Evolutionary conservation across 2,797 vertebrate species (phyloP).

Genomic region (Sorex maritimensis): DNA sequence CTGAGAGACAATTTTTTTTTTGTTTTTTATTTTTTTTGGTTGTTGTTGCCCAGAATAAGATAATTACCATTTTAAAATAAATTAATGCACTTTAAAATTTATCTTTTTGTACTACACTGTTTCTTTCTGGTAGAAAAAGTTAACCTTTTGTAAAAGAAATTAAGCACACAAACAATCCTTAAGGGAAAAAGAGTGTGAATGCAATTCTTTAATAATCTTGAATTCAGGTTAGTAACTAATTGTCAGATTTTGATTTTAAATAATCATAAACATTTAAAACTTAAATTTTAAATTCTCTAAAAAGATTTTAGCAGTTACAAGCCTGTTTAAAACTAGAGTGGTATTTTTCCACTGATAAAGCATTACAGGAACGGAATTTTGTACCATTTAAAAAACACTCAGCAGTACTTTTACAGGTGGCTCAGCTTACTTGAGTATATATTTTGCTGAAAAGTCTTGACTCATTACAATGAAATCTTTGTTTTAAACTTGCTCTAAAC

Average conservation of each 20-base stretch:
- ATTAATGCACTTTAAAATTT: slow-evolving; percentile 89
- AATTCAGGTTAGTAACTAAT: slow-evolving; percentile 78
- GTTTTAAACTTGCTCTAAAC: slow-evolving; percentile 79
- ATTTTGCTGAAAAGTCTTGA: slow-evolving; percentile 75
- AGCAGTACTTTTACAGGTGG: slow-evolving; percentile 71
- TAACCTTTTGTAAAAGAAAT: slow-evolving; percentile 78
- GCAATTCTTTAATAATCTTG: slow-evolving; percentile 72
- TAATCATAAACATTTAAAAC: slow-evolving; percentile 72
- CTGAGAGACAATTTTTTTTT: slow-evolving; percentile 92
- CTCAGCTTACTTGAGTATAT: slow-evolving; percentile 75
- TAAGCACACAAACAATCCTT: slow-evolving; percentile 79
- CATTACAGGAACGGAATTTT: slow-evolving; percentile 71
- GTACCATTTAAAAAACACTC: slow-evolving; percentile 79
- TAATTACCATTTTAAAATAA: slow-evolving; percentile 91
- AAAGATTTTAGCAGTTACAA: slow-evolving; percentile 81
- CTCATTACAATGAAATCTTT: slow-evolving; percentile 69
- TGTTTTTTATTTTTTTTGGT: slow-evolving; percentile 85
- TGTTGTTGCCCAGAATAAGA: slow-evolving; percentile 95
- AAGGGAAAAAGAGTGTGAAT: slow-evolving; percentile 72
- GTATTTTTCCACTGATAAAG: slow-evolving; percentile 72
- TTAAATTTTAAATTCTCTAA: slow-evolving; percentile 76
- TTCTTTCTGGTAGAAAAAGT: slow-evolving; percentile 88
- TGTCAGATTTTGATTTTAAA: slow-evolving; percentile 87
- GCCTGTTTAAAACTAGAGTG: slow-evolving; percentile 84
- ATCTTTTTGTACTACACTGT: slow-evolving; percentile 90